Conservation (phyloP, 37 sponge, comb jelly and placozoan genomes). For the Mnemiopsis leidyi region DNA sequence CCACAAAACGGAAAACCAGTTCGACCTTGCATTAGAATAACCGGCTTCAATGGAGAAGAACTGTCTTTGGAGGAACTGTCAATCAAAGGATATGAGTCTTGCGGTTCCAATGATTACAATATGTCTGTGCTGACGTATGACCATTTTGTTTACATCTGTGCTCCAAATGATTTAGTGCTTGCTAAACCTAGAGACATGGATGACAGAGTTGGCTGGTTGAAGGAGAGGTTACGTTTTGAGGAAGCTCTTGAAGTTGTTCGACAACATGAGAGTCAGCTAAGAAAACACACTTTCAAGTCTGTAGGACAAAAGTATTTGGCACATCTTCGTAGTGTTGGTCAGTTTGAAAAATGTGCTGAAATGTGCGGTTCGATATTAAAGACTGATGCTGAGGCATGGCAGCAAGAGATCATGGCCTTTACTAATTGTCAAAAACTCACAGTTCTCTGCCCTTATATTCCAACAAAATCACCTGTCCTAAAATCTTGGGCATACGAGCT, state of each 20-base stretch:
- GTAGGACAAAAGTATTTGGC: constrained; percentile 79
- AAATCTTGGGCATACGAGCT: constrained; percentile 53
- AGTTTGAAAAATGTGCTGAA: constrained; percentile 80
- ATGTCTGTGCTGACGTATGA: background rate
- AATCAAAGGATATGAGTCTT: constrained; percentile 24
- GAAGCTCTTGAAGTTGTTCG: constrained; percentile 66
- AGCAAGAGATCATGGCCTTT: constrained; percentile 32
- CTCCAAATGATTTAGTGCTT: constrained; percentile 21
- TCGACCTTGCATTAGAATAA: constrained; percentile 45
- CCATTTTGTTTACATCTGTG: constrained; percentile 57
- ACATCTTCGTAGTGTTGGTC: constrained; percentile 69
- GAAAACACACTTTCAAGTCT: constrained; percentile 55
- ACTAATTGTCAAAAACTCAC: constrained; percentile 53
- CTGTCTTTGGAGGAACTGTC: constrained; percentile 53
- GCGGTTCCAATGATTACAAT: constrained; percentile 43
- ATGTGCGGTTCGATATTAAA: background rate
- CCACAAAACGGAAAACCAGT: constrained; percentile 41
- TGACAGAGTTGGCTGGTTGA: constrained; percentile 84
- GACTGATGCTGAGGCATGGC: constrained; percentile 37
- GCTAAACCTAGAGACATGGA: constrained; percentile 71
- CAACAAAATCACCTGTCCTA: constrained; percentile 1
- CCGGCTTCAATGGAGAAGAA: constrained; percentile 1
- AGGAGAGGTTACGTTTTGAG: constrained; percentile 71
- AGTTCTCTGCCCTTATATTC: constrained; percentile 30
- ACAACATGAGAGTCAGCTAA: background rate